Evolutionary conservation across 2,797 vertebrate genomes (phyloP).

Genomic region (Bufotes viridis): DNA sequence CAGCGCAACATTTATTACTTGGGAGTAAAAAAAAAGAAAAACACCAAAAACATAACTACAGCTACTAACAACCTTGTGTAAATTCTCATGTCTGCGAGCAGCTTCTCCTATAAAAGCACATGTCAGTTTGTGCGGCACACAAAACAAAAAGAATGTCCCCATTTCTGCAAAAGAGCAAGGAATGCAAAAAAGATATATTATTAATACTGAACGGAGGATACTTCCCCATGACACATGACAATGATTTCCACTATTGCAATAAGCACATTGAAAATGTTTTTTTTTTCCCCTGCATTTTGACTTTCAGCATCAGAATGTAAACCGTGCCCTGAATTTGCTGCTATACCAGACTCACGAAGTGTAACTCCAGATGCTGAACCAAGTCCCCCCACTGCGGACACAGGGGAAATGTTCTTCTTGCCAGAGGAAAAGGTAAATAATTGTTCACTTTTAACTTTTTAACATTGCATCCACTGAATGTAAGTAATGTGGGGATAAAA

Average conservation of each 20-base stretch:
- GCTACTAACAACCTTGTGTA: not conserved
- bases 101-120: no score
- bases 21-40: not conserved
- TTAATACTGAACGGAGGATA: not conserved
- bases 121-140: not conserved
- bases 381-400: constrained; percentile 68
- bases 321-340: constrained; percentile 72
- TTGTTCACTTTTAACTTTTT: not conserved
- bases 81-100: no score
- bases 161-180: not conserved
- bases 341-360: constrained; percentile 64
- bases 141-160: not conserved
- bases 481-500: not conserved
- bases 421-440: constrained; percentile 81
- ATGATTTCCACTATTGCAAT: not conserved
- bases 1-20: not conserved
- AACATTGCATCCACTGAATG: not conserved
- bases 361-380: constrained; percentile 73
- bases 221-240: not conserved
- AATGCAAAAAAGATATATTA: not conserved
- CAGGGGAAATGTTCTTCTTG: constrained; percentile 79
- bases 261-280: not conserved
- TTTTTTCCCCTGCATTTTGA: constrained; percentile 4
- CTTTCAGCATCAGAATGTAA: constrained; percentile 86
- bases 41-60: not conserved